Evolutionary conservation across 2,113 vertebrate genomes (phyloP).

Genomic region (Solenodon paradoxus): DNA sequence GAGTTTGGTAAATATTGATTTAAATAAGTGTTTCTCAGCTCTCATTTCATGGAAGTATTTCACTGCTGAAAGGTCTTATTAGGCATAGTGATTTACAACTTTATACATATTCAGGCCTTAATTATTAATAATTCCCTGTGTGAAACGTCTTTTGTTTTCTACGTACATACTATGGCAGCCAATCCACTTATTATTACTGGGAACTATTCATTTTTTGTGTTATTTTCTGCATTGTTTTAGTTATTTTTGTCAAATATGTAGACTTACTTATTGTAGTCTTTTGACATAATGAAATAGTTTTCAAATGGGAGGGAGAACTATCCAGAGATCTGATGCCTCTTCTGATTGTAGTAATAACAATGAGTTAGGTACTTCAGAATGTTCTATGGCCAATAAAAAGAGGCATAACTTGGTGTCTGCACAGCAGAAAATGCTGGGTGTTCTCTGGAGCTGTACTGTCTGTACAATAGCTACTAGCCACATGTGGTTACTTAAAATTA

Average conservation of each 20-base stretch:
- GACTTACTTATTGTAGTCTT: not conserved
- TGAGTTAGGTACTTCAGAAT: not conserved
- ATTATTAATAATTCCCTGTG: not conserved
- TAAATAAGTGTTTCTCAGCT: conserved; percentile 8
- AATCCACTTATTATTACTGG: conserved; percentile 5
- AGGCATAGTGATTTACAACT: not conserved
- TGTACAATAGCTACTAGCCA: not conserved
- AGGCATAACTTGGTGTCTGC: not conserved
- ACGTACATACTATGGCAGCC: not conserved
- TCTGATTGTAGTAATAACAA: not conserved
- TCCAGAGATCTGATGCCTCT: not conserved
- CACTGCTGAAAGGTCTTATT: not conserved
- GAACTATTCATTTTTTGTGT: not conserved
- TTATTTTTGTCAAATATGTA: not conserved
- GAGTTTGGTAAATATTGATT: not conserved
- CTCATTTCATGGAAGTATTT: not conserved
- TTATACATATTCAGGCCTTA: not conserved
- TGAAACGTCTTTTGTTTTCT: conserved; percentile 32
- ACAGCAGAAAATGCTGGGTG: not conserved
- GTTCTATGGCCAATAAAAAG: not conserved
- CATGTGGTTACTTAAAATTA: not conserved
- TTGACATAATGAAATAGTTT: not conserved
- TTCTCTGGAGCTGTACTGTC: not conserved
- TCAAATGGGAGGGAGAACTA: not conserved
- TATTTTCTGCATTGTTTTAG: not conserved